phyloP scores from a whole-genome alignment of 2,888 invertebrate species.

The Deilephila elpenor region DNA sequence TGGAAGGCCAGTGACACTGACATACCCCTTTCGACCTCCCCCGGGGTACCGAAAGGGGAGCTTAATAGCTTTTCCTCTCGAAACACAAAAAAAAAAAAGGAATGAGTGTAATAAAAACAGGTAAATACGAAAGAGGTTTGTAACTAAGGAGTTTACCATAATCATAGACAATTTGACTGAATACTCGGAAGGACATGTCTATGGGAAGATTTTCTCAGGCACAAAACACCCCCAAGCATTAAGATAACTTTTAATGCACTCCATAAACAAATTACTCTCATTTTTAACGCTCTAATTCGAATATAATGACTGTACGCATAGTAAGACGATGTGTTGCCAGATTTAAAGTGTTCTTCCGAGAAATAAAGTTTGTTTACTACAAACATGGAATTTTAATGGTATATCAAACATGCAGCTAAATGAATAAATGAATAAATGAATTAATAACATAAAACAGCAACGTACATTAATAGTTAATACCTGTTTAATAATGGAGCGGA shows the following conservation, averaged over 20 bases:
- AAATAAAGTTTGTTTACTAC: background rate
- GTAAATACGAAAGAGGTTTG: background rate
- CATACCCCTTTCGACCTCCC: too few relatives aligned
- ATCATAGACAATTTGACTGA: conserved; percentile 7
- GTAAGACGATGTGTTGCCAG: conserved; percentile 27
- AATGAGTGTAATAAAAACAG: too few relatives aligned
- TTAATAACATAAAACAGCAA: too few relatives aligned
- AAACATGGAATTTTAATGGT: background rate
- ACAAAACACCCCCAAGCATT: conserved; percentile 23
- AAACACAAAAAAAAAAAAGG: too few relatives aligned
- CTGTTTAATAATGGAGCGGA: too few relatives aligned
- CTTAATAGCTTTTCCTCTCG: too few relatives aligned
- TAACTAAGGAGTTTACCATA: conserved; percentile 1
- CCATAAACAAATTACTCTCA: conserved; percentile 33
- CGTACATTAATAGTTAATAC: too few relatives aligned
- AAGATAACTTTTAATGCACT: conserved; percentile 30
- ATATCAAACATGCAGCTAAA: background rate
- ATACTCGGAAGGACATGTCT: conserved; percentile 8
- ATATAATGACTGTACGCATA: conserved; percentile 29
- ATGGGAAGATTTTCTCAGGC: conserved; percentile 13
- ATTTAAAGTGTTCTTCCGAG: background rate
- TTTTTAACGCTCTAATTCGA: conserved; percentile 32
- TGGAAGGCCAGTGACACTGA: too few relatives aligned
- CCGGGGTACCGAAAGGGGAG: too few relatives aligned
- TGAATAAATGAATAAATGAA: background rate